A percentile compares a stretch with the other conserved stretches of the same genome.
These are phyloP conservation scores for Sesia apiformis DNA, from an alignment of 2,888 invertebrate species.

Conservation along the genomic window DNA sequence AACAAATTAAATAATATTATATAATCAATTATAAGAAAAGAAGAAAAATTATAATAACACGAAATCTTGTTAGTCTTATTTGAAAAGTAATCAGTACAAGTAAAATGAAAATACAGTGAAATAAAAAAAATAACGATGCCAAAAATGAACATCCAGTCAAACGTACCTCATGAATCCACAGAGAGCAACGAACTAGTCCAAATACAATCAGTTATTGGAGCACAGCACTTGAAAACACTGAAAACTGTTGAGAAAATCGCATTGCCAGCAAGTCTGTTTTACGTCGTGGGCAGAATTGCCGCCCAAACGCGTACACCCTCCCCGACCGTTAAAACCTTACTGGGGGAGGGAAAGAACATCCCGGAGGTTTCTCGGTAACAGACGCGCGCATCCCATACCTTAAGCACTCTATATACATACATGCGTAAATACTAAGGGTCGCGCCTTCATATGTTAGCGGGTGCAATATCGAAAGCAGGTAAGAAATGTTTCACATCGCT, in stretches of 20 bases:
- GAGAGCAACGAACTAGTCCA: conserved; percentile 26
- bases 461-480: conserved; percentile 46
- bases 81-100: no score
- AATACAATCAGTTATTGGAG: conserved; percentile 29
- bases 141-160: background rate
- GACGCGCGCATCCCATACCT: conserved; percentile 66
- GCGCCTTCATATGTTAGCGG: conserved; percentile 36
- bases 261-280: conserved; percentile 16
- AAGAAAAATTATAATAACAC: no score
- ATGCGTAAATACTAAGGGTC: conserved; percentile 23
- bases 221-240: conserved; percentile 34
- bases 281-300: conserved; percentile 31
- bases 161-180: conserved; percentile 32
- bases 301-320: conserved; percentile 42
- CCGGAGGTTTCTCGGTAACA: conserved; percentile 31
- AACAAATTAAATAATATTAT: no score
- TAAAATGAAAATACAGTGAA: no score
- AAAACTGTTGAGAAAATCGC: conserved; percentile 17
- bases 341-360: conserved; percentile 56
- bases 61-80: no score
- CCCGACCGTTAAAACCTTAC: conserved; percentile 33
- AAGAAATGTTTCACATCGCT: conserved; percentile 38
- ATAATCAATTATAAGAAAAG: no score
- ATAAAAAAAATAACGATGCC: no score
- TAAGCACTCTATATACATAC: conserved; percentile 36